Evolutionary conservation across 1,140 invertebrate genomes (phyloP).

Genomic region (Dolichoris vasculosae): DNA sequence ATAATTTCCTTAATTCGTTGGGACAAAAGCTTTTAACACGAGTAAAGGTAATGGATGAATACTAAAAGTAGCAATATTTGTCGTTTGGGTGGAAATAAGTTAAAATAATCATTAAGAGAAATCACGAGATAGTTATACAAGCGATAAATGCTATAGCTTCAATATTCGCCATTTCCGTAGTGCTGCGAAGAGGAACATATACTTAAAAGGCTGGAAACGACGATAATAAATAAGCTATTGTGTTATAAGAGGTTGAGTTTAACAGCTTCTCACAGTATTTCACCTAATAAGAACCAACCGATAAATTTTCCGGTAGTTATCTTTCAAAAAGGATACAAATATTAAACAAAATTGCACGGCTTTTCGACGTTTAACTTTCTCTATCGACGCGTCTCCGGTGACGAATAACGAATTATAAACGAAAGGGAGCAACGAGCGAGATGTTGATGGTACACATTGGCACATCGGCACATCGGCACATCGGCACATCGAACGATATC

Average conservation of each 20-base stretch:
- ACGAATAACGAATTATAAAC: background rate
- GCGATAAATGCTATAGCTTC: background rate
- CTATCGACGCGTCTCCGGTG: background rate
- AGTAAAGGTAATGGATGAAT: background rate
- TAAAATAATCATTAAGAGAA: background rate
- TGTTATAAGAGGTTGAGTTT: background rate
- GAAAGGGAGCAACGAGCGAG: background rate
- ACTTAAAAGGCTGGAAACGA: background rate
- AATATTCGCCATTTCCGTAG: background rate
- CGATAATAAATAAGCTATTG: conserved; percentile 6
- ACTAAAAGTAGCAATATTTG: background rate
- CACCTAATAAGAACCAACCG: background rate
- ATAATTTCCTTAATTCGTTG: background rate
- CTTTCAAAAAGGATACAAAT: background rate
- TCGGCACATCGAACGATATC: background rate
- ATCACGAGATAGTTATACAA: background rate
- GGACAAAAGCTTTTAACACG: background rate
- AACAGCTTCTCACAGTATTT: conserved; percentile 1
- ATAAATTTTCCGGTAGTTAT: background rate
- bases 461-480: too few species aligned
- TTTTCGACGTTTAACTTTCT: background rate
- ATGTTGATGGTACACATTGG: too few species aligned
- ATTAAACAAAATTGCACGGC: background rate
- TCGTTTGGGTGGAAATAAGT: background rate
- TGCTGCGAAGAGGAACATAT: background rate